Base-by-base conservation (phyloP, 1,140 invertebrate genomes). In the Aphaenogaster ashmeadi region DNA sequence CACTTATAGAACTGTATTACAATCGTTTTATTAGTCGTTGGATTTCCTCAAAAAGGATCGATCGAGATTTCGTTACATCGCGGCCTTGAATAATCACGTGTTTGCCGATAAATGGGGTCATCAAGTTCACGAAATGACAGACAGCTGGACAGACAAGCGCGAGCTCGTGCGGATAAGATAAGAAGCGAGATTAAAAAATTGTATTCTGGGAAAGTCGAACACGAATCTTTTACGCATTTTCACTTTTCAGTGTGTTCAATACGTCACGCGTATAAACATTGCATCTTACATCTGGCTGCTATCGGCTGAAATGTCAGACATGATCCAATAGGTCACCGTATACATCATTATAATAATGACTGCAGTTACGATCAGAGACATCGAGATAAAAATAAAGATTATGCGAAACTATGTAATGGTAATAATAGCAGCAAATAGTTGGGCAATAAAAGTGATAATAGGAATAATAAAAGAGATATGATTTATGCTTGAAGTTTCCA, bases 61-160 rank as follows among this genome's bases (percentile, higher is more conserved):
- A 38, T 52, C 62, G 62, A 81, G 36, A 69, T 81, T 80, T 52
- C n/a, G 15, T 18, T 58, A 60, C 15, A 18, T 44, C 36, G 15
- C 62, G 36, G 4, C 62, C 78, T 69, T 80, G 78, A 54, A 27
- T 80, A 67, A 3, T 80, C 33, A 44, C 15, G 13, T 18, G 36
- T 52, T 54, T 41, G 21, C n/a, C 41, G 78, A 80, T 80, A 69
- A 69, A 80, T 3, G n/a, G 8, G 78, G 47, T 44, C 62, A 69
- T 69, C 62, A 64, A 27, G 62, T 80, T 80, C 36, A 69, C 15
- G 47, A 80, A 69, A 33, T 52, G 78, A 80, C 78, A 69, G 62
- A 69, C 78, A 80, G 64, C 47, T 41, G 1, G 62, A 69, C 47
- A 41, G 62, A 54, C 47, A 2, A 18, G 62, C 11, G 33, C n/a